These are phyloP conservation scores for Erythrolamprus reginae DNA, from an alignment of 2,113 vertebrate species.

Conservation along the genomic window DNA sequence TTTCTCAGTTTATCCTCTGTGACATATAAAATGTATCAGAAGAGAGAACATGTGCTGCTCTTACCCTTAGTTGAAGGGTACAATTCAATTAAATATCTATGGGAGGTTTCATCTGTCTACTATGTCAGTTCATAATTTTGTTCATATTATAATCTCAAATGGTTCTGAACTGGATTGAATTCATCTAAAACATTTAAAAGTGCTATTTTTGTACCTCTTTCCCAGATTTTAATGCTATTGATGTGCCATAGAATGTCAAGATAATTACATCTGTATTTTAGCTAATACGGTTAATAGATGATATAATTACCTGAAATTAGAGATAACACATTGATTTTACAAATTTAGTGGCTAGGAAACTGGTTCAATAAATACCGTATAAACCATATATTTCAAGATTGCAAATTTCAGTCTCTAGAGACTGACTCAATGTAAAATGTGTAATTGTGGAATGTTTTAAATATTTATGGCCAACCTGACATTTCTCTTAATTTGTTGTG, in stretches of 20 bases:
- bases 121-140: neutral
- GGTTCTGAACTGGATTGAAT: neutral
- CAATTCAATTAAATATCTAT: neutral
- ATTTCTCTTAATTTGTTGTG: neutral
- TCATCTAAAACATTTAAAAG: neutral
- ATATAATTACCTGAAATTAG: neutral
- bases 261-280: neutral
- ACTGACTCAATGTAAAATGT: neutral
- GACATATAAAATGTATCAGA: neutral
- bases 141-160: neutral
- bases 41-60: neutral
- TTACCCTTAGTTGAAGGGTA: neutral
- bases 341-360: neutral
- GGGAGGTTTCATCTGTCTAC: neutral
- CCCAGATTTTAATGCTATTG: neutral
- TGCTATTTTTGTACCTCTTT: neutral
- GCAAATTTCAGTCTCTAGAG: neutral
- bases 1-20: neutral
- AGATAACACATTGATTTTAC: neutral
- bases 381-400: neutral
- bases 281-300: neutral
- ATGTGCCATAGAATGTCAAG: neutral
- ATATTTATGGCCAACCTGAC: neutral
- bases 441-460: neutral
- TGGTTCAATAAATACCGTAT: neutral